Base-by-base conservation (phyloP, 2,888 invertebrate species). In the Calliopum simillimum region DNA sequence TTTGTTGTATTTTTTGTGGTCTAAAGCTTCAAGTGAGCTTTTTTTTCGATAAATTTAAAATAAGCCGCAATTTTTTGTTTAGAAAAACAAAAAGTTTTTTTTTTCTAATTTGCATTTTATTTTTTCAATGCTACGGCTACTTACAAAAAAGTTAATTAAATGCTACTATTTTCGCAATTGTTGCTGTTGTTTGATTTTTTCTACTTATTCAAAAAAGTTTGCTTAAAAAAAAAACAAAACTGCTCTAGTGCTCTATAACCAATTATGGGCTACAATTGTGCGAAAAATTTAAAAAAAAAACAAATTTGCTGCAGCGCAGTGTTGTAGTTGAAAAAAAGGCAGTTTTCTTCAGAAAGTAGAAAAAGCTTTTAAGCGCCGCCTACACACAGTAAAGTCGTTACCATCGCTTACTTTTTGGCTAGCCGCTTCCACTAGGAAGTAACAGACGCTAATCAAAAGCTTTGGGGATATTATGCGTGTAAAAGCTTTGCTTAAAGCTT, bases 1-100 rank as follows among this genome's bases (percentile, higher is more conserved):
- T 56, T 33, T 56, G 25, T 53, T 23, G 56, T 56, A 6, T 56
- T 56, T 64, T 25, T 64, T 23, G 46, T 61, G 21, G 46, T 61
- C 14, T 44, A 5, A 19, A 53, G 53, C 53, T 53, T 19, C n/a
- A 12, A 19, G 6, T 25, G 13, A 56, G 23, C 56, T 56, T 56
- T 56, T 56, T 56, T 55, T 56, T 25, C 23, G 5, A 49, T 49
- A 16, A 49, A 21, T 21, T 23, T 23, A 25, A 25, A 23, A 16
- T 23, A 19, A 56, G 25, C 55, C 21, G 25, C 55, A 56, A 8
- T 6, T 56, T 55, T 55, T 56, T 25, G 4, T 8, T 13, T 8
- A 49, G 49, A 8, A 56, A 56, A n/a, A 56, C 13, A 19, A 53
- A 12, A 19, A 53, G 13, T n/a, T 33, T 56, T 8, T 13, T 56